Evolutionary conservation across 1,140 invertebrate species (phyloP).

Genomic region (Neodiprion lecontei): DNA sequence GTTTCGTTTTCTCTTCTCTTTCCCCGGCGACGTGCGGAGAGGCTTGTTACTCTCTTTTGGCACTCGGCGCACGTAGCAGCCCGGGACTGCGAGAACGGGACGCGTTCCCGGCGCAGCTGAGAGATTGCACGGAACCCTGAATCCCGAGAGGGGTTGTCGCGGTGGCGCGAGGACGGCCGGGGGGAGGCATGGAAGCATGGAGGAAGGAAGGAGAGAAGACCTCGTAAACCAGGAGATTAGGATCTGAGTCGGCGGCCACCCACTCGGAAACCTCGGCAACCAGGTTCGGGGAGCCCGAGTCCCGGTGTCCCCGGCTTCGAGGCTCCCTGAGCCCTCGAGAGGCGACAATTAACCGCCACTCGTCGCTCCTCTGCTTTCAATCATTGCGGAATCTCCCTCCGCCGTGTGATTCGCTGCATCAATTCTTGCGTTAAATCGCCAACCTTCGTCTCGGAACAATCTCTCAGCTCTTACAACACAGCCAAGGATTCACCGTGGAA

Average conservation of each 20-base stretch:
- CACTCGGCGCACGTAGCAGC: conserved; percentile 28
- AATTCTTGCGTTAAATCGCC: no score
- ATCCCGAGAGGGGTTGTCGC: neutral
- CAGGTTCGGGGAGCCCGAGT: neutral
- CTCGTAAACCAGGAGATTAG: conserved; percentile 55
- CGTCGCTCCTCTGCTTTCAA: conserved; percentile 25
- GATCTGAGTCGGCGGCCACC: conserved; percentile 54
- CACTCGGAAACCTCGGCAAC: conserved; percentile 39
- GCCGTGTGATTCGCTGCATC: no score
- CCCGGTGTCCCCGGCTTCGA: conserved; percentile 2
- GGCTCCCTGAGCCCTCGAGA: conserved; percentile 28
- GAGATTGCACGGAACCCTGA: neutral
- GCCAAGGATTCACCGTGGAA: no score
- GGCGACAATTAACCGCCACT: conserved; percentile 55
- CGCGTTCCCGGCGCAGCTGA: neutral
- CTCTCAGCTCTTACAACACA: no score
- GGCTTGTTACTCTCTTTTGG: conserved; percentile 24
- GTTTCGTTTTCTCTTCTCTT: conserved; percentile 19
- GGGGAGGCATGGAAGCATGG: neutral
- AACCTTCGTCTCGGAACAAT: no score
- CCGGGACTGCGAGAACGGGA: neutral
- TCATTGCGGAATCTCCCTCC: neutral
- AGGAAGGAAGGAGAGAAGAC: conserved; percentile 31
- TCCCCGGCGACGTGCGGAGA: neutral
- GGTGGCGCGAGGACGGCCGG: neutral